Evolutionary conservation across 2,888 invertebrate species (phyloP).

Genomic region (Leptopilina myrica): DNA sequence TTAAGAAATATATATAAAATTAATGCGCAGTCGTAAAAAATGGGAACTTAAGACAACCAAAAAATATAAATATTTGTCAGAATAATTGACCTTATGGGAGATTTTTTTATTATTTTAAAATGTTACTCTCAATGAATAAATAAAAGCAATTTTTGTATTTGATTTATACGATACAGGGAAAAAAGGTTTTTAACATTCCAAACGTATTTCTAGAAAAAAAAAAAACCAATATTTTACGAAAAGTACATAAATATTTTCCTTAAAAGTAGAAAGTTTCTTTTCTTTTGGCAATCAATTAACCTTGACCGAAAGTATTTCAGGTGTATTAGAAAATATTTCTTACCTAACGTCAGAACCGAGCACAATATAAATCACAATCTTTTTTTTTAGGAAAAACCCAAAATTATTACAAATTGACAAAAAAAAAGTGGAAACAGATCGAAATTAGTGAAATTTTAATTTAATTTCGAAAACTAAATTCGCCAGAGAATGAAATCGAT

Average conservation of each 20-base stretch:
- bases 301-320: constrained; percentile 19
- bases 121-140: neutral
- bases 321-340: neutral
- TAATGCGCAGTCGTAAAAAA: neutral
- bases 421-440: too few species aligned
- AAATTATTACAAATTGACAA: too few species aligned
- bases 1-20: neutral
- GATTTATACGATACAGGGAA: neutral
- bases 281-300: constrained; percentile 1
- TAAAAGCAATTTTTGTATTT: too few species aligned
- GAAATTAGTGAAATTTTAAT: too few species aligned
- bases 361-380: neutral
- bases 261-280: constrained; percentile 25
- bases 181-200: constrained; percentile 18
- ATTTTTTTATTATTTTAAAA: neutral
- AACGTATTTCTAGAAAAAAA: neutral
- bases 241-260: neutral
- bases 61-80: neutral
- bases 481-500: too few species aligned
- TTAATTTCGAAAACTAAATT: too few species aligned
- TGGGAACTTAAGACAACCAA: neutral
- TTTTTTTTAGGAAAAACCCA: too few species aligned
- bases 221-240: neutral
- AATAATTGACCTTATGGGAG: neutral
- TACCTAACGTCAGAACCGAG: neutral